Base-by-base conservation (phyloP, 1,140 invertebrate species). In the Drosophila nigromelanica region DNA sequence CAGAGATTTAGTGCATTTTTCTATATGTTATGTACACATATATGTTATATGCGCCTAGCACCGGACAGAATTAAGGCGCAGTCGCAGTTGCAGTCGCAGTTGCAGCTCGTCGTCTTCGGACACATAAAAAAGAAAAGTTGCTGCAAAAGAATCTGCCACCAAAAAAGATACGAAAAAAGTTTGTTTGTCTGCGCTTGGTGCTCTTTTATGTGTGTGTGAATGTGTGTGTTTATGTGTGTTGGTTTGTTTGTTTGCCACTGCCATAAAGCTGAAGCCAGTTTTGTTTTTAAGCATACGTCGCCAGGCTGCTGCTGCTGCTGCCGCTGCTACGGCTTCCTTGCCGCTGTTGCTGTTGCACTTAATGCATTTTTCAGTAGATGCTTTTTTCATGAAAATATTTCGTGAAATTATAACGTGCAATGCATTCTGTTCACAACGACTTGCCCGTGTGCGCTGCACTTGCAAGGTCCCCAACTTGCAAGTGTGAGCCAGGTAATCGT, bases 331-430 rank as follows among this genome's bases (percentile, higher is more conserved):
- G 54, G 80, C 80, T 77, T 85, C 64, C 76, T 69, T 56, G 79
- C 42, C 42, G 69, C 21, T 52, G 62, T 45, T 58, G 68, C 56
- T 66, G 59, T 47, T 71, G 74, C 78, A 78, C 82, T 86, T 87
- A 78, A 86, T 86, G 81, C 82, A 87, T 86, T 86, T 86, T 86
- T 85, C 81, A 85, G 80, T 86, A 85, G 80, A 76, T 86, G 73
- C 73, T 83, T 77, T 74, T 85, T 85, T 66, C 76, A 73, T 89
- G 76, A 82, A 87, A 87, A 87, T 87, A 87, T 87, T 89, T 87
- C 76, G 79, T 89, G 58, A 87, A 87, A 87, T 87, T 87, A 87
- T 87, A 87, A 87, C 82, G 67, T 86, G 72, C 68, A 70, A 63
- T 73, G 56, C 47, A 71, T 72, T 33, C 76, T 59, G 77, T 48